Evolutionary conservation across 2,113 vertebrate genomes (phyloP).

Genomic region (Chaetura pelagica): DNA sequence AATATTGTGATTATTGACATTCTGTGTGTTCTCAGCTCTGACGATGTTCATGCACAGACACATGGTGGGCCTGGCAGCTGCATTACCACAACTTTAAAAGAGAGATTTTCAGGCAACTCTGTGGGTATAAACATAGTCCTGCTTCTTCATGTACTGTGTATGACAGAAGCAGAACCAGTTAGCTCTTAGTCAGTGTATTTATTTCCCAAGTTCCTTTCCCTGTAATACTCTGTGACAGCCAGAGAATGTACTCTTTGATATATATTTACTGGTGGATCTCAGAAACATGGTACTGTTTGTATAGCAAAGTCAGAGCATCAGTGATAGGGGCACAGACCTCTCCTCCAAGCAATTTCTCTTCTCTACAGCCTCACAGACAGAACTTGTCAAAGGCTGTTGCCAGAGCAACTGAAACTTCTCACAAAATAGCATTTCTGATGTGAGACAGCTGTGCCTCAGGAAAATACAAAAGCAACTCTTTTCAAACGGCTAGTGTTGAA

Average conservation of each 20-base stretch:
- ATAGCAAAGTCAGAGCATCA: conserved; percentile 20
- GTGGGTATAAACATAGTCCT: not conserved
- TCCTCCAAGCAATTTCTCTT: conserved; percentile 15
- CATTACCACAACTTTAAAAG: not conserved
- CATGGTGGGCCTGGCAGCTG: not conserved
- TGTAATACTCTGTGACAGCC: not conserved
- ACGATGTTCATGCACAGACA: not conserved
- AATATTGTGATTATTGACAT: not conserved
- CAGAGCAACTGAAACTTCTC: conserved; percentile 70
- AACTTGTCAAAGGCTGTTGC: conserved; percentile 66
- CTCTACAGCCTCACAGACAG: conserved; percentile 42
- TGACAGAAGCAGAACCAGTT: not conserved
- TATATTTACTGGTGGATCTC: conserved; percentile 1
- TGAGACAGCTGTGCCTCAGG: conserved; percentile 30
- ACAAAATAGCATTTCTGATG: conserved; percentile 63
- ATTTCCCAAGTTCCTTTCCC: not conserved
- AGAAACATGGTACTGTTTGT: conserved; percentile 39
- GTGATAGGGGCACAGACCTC: conserved; percentile 20
- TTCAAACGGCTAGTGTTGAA: conserved; percentile 49
- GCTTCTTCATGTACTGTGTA: not conserved
- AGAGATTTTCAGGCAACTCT: not conserved
- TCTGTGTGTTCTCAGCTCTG: not conserved
- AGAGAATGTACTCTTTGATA: conserved; percentile 28
- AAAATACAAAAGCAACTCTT: conserved; percentile 40
- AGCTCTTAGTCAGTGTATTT: not conserved